Evolutionary conservation across 2,113 vertebrate genomes (phyloP), one percentile per base, ranked within the genome.

Genomic region (Edolisoma coerulescens): DNA sequence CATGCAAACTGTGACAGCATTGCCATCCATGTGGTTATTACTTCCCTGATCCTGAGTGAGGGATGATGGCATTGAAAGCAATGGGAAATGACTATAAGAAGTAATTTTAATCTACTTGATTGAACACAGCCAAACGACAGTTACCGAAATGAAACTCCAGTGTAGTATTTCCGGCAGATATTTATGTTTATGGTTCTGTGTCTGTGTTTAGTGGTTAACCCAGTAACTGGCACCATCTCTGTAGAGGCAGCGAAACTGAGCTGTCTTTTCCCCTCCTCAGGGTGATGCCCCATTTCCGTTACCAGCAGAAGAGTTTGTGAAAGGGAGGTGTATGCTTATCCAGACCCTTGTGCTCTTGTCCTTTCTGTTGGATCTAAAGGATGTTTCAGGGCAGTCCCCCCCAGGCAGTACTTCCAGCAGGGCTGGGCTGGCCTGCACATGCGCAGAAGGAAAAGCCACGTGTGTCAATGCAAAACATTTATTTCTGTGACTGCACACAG

Each of bases 61-160:
- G 65, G 69, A 52, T 5, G 6, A 90, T 82, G 76, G 41, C 52
- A 42, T 16, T 77, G 86, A 83, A 87, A 90, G 49, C 35, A 54
- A 33, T 6, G 32, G 85, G 60, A 87, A 88, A 75, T 64, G 49
- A 71, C 50, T 74, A 13, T 21, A n/a, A 91, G 63, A 94, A 87
- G 27, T 28, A 16, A 60, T 92, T 90, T 89, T 75, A 37, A 78
- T 90, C 49, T 84, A 14, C 60, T 81, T 86, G 60, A 84, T 61
- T 92, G 52, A 71, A 65, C 37, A 63, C 39, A 86, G 76, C n/a
- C 60, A 42, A 84, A 75, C 35, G 89, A 45, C 64, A 63, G 83
- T 60, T 68, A 57, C 64, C 49, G 39, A 70, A 93, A 70, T 52
- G 59, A 74, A 93, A 84, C 20, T 59, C 30, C 28, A 26, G 61